Conservation (phyloP, 1,140 invertebrate genomes). For the Linepithema humile region DNA sequence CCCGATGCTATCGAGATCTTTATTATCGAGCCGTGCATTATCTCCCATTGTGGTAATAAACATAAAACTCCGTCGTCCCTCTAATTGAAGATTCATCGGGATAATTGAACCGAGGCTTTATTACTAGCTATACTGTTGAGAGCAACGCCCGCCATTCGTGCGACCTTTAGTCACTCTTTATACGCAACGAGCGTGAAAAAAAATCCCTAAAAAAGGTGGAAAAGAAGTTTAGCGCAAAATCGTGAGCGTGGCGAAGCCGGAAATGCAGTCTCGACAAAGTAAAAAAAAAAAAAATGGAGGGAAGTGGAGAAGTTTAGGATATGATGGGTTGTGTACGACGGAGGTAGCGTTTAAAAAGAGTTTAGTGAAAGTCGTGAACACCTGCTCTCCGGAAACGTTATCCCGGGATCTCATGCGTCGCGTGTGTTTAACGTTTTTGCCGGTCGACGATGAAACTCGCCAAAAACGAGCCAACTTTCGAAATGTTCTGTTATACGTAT, state of each 20-base stretch:
- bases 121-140: constrained; percentile 47
- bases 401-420: constrained; percentile 21
- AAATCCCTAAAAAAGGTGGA: not conserved
- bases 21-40: constrained; percentile 65
- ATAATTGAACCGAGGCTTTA: constrained; percentile 73
- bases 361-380: constrained; percentile 65
- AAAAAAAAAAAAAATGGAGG: not conserved
- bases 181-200: constrained; percentile 45
- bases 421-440: constrained; percentile 48
- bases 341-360: constrained; percentile 47
- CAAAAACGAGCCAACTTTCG: not conserved
- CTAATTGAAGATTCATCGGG: constrained; percentile 77
- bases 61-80: constrained; percentile 64
- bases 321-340: not conserved
- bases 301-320: constrained; percentile 29
- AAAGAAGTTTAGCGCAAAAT: constrained; percentile 24
- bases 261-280: constrained; percentile 41
- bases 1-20: constrained; percentile 62
- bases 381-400: constrained; percentile 49
- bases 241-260: constrained; percentile 7
- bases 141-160: not conserved
- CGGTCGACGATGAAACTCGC: not conserved
- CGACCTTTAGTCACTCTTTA: constrained; percentile 39
- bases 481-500: not conserved
- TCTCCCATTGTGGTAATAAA: constrained; percentile 56